phyloP scores from a whole-genome alignment of 2,888 invertebrate species.

The Drosophila pseudotalamancana region DNA sequence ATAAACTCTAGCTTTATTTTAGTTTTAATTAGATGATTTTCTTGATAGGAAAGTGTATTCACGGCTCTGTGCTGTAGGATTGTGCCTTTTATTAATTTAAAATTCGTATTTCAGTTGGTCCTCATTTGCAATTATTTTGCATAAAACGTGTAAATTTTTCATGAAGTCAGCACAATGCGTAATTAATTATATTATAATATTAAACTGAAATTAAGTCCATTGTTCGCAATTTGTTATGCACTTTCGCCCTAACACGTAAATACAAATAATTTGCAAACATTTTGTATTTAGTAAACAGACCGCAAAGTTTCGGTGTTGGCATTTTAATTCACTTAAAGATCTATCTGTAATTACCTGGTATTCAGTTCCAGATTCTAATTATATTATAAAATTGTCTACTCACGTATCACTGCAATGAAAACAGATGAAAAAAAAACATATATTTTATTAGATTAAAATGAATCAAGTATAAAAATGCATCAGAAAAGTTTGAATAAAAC shows the following conservation, averaged over 20 bases:
- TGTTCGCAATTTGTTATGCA: conserved; percentile 6
- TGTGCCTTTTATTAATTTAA: not conserved
- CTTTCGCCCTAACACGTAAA: conserved; percentile 2
- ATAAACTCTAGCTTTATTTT: no score
- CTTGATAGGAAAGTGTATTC: no score
- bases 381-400: conserved; percentile 51
- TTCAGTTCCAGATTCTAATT: conserved; percentile 16
- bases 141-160: conserved; percentile 19
- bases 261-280: not conserved
- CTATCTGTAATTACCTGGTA: conserved; percentile 30
- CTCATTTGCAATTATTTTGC: conserved; percentile 22
- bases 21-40: no score
- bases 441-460: no score
- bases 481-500: not conserved
- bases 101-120: not conserved
- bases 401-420: conserved; percentile 79
- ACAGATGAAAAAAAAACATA: conserved; percentile 6
- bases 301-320: not conserved
- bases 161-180: conserved; percentile 27
- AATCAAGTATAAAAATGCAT: no score
- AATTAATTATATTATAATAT: conserved; percentile 36
- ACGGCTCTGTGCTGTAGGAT: no score
- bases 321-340: conserved; percentile 10
- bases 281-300: not conserved
- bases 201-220: conserved; percentile 7